Evolutionary conservation across 2,888 invertebrate species (phyloP).

Genomic region (Caenorhabditis imperialis): DNA sequence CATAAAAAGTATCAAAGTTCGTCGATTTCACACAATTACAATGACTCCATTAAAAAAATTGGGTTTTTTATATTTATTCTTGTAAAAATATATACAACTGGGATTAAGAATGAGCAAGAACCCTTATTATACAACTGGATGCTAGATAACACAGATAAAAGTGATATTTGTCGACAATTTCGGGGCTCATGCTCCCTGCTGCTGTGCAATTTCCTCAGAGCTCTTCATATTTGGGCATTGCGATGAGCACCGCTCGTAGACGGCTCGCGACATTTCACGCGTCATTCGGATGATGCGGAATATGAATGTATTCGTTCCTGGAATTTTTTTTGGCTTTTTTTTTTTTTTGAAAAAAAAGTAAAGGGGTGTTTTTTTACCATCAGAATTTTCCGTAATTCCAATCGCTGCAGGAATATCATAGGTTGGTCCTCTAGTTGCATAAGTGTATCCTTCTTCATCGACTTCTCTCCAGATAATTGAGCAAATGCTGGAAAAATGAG

Average conservation of each 20-base stretch:
- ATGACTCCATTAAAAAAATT: too few relatives aligned
- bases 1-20: too few relatives aligned
- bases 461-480: conserved; percentile 51
- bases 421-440: conserved; percentile 36
- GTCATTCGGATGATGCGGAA: conserved; percentile 56
- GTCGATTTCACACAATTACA: too few relatives aligned
- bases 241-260: conserved; percentile 28
- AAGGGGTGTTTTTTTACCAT: too few relatives aligned
- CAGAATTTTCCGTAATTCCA: conserved; percentile 16
- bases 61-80: too few relatives aligned
- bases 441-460: conserved; percentile 51
- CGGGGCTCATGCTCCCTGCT: too few relatives aligned
- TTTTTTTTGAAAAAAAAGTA: neutral
- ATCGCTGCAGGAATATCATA: conserved; percentile 46
- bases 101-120: too few relatives aligned
- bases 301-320: conserved; percentile 46
- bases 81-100: too few relatives aligned
- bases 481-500: conserved; percentile 41
- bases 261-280: conserved; percentile 23
- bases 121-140: too few relatives aligned
- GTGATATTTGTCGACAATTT: too few relatives aligned
- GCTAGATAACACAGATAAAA: too few relatives aligned
- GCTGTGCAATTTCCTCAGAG: conserved; percentile 14
- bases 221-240: conserved; percentile 43
- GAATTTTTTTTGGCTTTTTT: neutral